Conservation (phyloP, 1,140 invertebrate species). For the Cydia amplana region DNA sequence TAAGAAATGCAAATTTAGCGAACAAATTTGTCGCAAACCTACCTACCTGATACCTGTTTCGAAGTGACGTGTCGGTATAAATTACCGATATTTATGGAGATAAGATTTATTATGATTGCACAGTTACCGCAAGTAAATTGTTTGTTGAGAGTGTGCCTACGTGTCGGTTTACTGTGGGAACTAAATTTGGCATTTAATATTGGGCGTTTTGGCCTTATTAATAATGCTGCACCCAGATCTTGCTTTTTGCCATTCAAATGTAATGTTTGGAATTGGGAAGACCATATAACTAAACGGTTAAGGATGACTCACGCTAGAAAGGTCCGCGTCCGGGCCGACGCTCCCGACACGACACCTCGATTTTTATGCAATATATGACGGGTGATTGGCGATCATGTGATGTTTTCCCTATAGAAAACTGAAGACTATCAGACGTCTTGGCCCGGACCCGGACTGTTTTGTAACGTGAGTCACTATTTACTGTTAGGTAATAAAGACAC, state of each 20-base stretch:
- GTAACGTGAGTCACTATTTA: too few species aligned
- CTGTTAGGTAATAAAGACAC: too few species aligned
- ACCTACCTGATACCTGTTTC: constrained; percentile 35
- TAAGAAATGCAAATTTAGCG: constrained; percentile 33
- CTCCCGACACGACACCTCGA: too few species aligned
- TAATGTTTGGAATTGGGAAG: background rate
- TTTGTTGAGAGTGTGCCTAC: constrained; percentile 46
- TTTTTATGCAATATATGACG: too few species aligned
- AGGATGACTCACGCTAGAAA: too few species aligned
- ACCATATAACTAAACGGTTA: background rate
- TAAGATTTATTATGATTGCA: constrained; percentile 59
- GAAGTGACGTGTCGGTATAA: constrained; percentile 40
- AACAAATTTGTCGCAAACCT: constrained; percentile 47
- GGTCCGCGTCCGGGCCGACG: too few species aligned
- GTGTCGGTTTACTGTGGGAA: constrained; percentile 26
- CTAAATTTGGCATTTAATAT: constrained; percentile 20
- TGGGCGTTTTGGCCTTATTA: background rate
- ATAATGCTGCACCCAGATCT: background rate
- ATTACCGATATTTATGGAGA: constrained; percentile 61
- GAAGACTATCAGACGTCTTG: too few species aligned
- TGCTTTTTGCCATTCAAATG: background rate
- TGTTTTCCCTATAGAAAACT: too few species aligned
- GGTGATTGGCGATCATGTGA: too few species aligned
- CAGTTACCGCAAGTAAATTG: constrained; percentile 59
- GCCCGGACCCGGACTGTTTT: too few species aligned